Evolutionary conservation across 1,140 invertebrate species (phyloP), one percentile per base, ranked within the genome.

Genomic region (Heliconius eleuchia): DNA sequence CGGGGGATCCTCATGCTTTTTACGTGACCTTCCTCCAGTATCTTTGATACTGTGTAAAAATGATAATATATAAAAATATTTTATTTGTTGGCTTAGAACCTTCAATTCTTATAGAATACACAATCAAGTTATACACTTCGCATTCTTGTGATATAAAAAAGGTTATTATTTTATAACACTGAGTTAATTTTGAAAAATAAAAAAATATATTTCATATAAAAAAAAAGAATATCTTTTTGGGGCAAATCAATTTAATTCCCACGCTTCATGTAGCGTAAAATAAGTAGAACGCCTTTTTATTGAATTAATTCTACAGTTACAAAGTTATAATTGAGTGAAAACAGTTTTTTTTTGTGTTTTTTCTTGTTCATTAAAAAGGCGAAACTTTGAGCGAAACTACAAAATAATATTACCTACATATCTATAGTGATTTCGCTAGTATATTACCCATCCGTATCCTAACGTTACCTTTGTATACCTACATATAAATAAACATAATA

Each of bases 401-500:
- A 42, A 74, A 57, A 74, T n/a, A 57, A 71, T 74, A 27, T 71
- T 85, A 87, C 84, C 71, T 82, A 83, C 87, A 80, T 89, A 88
- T 88, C 82, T 78, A 87, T 91, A 91, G 89, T 86, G 79, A 82
- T 82, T 81, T 87, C 86, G 87, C 89, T 90, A 89, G 88, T 80
- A 79, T 86, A 79, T 46, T 86, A 87, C 83, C 82, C 83, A 82
- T 74, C 82, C 84, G 52, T 87, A 87, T 85, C 84, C 85, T 86
- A 84, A 80, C 84, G 85, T 86, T 87, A 88, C 83, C 86, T 88
- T 87, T 90, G 87, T 92, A 91, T 86, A 88, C 86, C 85, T 87
- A 81, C 86, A 83, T 87, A 88, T 88, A 88, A 92, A 91, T 87
- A 88, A 91, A 89, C 85, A 85, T 80, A 66, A 66, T 30, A 66